These are phyloP conservation scores for Siphlonurus alternatus DNA, from an alignment of 2,888 invertebrate species.

Conservation along the genomic window DNA sequence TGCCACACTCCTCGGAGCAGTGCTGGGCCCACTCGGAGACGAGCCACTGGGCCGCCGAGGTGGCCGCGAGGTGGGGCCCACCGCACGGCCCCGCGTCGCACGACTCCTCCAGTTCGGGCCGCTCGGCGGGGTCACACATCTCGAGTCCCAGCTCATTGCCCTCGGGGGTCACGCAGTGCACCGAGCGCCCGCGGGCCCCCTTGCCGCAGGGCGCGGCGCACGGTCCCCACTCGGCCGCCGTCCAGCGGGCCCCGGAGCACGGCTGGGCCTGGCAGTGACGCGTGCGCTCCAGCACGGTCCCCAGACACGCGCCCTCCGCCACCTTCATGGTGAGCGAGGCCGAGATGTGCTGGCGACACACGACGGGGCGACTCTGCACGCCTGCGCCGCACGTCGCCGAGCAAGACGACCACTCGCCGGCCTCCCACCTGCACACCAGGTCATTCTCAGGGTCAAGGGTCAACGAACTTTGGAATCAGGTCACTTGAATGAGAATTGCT, in stretches of 20 bases:
- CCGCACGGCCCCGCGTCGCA: background rate
- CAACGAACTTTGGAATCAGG: too few relatives aligned
- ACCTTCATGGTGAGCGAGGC: conserved; percentile 29
- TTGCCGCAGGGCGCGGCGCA: conserved; percentile 49
- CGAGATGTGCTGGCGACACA: conserved; percentile 48
- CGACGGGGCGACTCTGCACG: conserved; percentile 51
- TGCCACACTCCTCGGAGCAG: conserved; percentile 64
- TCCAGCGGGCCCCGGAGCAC: conserved; percentile 40
- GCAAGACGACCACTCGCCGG: conserved; percentile 64
- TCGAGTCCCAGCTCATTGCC: conserved; percentile 21
- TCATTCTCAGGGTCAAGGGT: too few relatives aligned
- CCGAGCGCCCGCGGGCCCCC: conserved; percentile 38
- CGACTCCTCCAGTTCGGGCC: background rate
- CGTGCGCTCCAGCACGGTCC: background rate
- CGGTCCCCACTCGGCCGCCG: conserved; percentile 61
- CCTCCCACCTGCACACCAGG: conserved; percentile 49
- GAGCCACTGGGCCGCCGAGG: background rate
- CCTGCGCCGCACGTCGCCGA: conserved; percentile 55
- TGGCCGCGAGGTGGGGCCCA: background rate
- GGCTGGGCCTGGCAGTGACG: background rate
- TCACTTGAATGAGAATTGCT: too few relatives aligned
- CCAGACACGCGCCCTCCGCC: background rate
- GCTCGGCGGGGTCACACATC: background rate
- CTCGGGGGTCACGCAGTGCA: conserved; percentile 32
- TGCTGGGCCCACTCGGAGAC: conserved; percentile 18